Evolutionary conservation across 2,888 invertebrate genomes (phyloP).

Genomic region (Drosophila fungiperda): DNA sequence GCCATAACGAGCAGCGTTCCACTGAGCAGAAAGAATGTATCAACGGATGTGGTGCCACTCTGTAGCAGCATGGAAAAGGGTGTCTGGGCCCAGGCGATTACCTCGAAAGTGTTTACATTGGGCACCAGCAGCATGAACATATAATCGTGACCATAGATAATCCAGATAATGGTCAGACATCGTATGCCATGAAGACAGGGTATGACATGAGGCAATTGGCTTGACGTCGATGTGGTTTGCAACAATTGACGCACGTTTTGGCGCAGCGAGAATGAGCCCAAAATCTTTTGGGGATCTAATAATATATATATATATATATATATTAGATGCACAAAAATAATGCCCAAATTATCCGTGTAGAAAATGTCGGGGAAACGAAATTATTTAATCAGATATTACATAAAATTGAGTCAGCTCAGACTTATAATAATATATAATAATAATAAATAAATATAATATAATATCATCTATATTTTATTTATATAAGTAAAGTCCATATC

Average conservation of each 20-base stretch:
- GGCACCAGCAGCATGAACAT: conserved; percentile 50
- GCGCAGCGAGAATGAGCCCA: conserved; percentile 69
- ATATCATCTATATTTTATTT: no score
- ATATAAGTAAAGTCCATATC: no score
- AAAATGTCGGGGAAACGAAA: not conserved
- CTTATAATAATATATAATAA: no score
- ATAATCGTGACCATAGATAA: conserved; percentile 82
- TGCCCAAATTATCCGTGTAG: not conserved
- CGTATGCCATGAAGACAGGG: conserved; percentile 84
- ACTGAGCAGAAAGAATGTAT: conserved; percentile 87
- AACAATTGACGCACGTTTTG: conserved; percentile 46
- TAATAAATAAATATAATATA: no score
- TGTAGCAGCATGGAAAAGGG: conserved; percentile 70
- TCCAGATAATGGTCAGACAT: conserved; percentile 84
- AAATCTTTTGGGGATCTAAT: conserved; percentile 31
- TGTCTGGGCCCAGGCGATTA: conserved; percentile 52
- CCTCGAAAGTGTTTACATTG: conserved; percentile 46
- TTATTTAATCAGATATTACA: not conserved
- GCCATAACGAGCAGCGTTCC: conserved; percentile 86
- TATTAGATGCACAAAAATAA: no score
- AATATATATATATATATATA: no score
- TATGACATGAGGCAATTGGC: conserved; percentile 54
- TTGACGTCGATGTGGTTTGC: conserved; percentile 1
- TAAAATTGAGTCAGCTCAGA: not conserved
- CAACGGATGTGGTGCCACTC: conserved; percentile 86